Evolutionary conservation across 2,888 invertebrate genomes (phyloP).

Genomic region (Chalcis sispes): DNA sequence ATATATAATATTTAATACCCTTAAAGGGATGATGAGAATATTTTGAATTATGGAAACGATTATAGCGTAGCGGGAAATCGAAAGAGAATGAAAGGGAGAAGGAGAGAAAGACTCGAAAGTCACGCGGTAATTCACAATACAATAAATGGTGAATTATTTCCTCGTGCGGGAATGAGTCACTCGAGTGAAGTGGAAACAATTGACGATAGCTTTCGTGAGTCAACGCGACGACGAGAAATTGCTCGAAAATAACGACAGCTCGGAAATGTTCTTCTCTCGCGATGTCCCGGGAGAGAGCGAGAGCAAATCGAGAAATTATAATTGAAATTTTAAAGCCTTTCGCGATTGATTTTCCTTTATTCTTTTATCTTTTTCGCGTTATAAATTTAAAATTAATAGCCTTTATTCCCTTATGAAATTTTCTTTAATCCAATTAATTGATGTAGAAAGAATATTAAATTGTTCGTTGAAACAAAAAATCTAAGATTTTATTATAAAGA

Average conservation of each 20-base stretch:
- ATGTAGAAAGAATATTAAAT: too few relatives aligned
- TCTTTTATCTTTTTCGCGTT: not conserved
- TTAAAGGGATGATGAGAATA: too few relatives aligned
- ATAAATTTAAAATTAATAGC: not conserved
- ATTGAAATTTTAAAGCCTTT: not conserved
- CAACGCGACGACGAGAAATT: slow-evolving; percentile 20
- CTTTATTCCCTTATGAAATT: too few relatives aligned
- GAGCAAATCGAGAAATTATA: slow-evolving; percentile 10
- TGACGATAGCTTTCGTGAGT: slow-evolving; percentile 19
- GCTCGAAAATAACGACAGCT: not conserved
- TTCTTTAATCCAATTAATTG: too few relatives aligned
- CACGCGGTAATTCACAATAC: slow-evolving; percentile 16
- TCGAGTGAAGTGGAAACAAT: slow-evolving; percentile 35
- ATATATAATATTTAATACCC: too few relatives aligned
- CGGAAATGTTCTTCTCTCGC: not conserved
- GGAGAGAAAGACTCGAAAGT: too few relatives aligned
- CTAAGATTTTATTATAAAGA: too few relatives aligned
- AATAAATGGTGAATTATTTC: slow-evolving; percentile 37
- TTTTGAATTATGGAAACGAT: slow-evolving; percentile 21
- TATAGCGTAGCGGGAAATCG: slow-evolving; percentile 4
- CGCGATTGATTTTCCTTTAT: too few relatives aligned
- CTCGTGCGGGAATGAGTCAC: slow-evolving; percentile 23
- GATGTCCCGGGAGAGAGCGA: too few relatives aligned
- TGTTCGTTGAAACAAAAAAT: too few relatives aligned
- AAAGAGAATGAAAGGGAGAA: too few relatives aligned